Evolutionary conservation across 2,113 vertebrate species (phyloP).

Genomic region (Mesocricetus auratus): DNA sequence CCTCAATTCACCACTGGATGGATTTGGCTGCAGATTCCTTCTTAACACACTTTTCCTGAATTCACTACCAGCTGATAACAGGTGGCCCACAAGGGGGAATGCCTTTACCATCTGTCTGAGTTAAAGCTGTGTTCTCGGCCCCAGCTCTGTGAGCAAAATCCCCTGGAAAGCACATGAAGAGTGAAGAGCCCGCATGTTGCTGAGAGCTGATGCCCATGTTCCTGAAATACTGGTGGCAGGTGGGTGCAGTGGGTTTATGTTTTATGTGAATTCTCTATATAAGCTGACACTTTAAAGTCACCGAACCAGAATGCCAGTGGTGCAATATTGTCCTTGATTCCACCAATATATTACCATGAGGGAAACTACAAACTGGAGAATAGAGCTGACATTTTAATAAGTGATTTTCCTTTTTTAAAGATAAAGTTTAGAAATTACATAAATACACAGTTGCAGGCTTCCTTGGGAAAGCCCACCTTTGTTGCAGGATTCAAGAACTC

Average conservation of each 20-base stretch:
- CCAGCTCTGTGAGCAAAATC: neutral
- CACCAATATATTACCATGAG: slow-evolving; percentile 75
- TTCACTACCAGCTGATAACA: neutral
- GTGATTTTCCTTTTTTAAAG: slow-evolving; percentile 59
- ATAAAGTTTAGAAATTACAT: neutral
- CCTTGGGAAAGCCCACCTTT: slow-evolving; percentile 66
- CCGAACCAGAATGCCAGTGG: slow-evolving; percentile 78
- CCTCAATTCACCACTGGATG: neutral
- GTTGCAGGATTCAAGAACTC: slow-evolving; percentile 62
- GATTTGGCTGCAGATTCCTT: neutral
- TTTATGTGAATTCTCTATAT: slow-evolving; percentile 60
- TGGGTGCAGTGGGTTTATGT: slow-evolving; percentile 86
- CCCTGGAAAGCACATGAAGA: neutral
- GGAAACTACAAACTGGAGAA: slow-evolving; percentile 70
- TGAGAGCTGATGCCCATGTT: slow-evolving; percentile 87
- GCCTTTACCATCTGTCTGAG: neutral
- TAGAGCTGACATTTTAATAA: slow-evolving; percentile 77
- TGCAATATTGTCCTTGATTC: slow-evolving; percentile 66
- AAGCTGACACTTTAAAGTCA: slow-evolving; percentile 58
- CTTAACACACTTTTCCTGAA: neutral
- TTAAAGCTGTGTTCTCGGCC: neutral
- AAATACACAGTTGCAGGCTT: slow-evolving; percentile 40
- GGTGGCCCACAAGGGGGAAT: too few species aligned
- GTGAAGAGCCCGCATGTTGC: neutral
- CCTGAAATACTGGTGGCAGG: slow-evolving; percentile 91